A percentile compares a stretch with the other conserved stretches of the same genome.
Evolutionary conservation across 2,888 invertebrate genomes (phyloP).

Genomic region (Blomia tropicalis): DNA sequence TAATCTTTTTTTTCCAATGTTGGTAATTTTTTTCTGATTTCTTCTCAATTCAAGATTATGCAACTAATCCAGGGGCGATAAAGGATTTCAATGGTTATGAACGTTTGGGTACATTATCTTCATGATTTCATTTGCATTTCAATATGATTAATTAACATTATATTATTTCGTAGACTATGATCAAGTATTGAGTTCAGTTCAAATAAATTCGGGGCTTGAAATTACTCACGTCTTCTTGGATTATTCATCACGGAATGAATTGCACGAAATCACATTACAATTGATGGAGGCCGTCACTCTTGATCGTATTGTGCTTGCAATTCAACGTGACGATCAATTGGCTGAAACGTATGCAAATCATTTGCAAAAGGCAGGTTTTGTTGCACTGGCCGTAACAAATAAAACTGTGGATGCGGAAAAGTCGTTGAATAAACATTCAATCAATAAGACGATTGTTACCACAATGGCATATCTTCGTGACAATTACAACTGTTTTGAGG

Average conservation of each 20-base stretch:
- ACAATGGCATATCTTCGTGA: background rate
- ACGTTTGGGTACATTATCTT: background rate
- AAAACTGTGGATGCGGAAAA: slow-evolving; percentile 1
- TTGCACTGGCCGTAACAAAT: background rate
- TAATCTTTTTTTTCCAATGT: background rate
- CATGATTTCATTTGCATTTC: too few relatives aligned
- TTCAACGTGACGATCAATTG: slow-evolving; percentile 1
- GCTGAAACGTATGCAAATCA: background rate
- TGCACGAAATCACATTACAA: background rate
- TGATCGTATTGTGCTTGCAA: background rate
- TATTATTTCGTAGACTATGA: slow-evolving; percentile 1
- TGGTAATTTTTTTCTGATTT: background rate
- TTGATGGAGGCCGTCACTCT: background rate
- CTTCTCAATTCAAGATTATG: background rate
- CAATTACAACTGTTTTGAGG: background rate
- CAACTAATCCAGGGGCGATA: background rate
- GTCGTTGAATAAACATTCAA: background rate
- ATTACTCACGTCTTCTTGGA: background rate
- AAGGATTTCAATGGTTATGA: background rate
- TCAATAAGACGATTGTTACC: background rate
- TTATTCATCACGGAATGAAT: background rate
- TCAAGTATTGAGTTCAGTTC: background rate
- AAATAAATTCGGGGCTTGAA: background rate
- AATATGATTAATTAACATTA: background rate
- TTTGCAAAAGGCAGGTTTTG: background rate